phyloP scores from a whole-genome alignment of 1,140 invertebrate genomes.

The Orchesella cincta region DNA sequence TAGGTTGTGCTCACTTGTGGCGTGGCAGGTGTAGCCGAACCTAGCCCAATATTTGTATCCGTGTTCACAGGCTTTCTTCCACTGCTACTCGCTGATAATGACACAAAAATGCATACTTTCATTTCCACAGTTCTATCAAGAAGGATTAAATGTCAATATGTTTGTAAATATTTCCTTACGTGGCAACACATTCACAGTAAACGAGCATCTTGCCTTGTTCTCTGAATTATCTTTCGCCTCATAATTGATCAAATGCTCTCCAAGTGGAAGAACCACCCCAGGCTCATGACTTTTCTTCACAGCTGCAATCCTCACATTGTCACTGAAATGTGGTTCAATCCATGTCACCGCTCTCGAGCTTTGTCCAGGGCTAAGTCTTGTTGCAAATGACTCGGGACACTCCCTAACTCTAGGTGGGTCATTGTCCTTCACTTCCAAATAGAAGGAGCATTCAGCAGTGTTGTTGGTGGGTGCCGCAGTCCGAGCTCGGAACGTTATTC shows the following conservation, averaged over 20 bases:
- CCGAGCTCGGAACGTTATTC: constrained; percentile 60
- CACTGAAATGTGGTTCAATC: constrained; percentile 69
- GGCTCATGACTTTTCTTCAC: constrained; percentile 50
- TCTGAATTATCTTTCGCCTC: constrained; percentile 46
- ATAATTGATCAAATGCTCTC: constrained; percentile 50
- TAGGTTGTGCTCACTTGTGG: constrained; percentile 13
- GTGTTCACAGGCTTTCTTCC: constrained; percentile 41
- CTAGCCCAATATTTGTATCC: constrained; percentile 22
- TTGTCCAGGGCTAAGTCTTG: constrained; percentile 61
- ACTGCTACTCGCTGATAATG: neutral
- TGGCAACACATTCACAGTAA: constrained; percentile 46
- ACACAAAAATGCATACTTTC: no score
- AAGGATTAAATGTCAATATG: neutral
- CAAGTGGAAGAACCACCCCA: constrained; percentile 40
- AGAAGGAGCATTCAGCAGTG: constrained; percentile 64
- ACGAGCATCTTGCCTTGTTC: constrained; percentile 48
- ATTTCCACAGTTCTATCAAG: no score
- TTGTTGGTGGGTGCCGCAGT: constrained; percentile 61
- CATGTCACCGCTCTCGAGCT: constrained; percentile 63
- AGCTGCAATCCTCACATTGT: constrained; percentile 59
- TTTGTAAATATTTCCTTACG: constrained; percentile 35
- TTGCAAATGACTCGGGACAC: constrained; percentile 68
- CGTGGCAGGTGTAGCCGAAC: neutral
- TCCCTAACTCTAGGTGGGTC: constrained; percentile 62
- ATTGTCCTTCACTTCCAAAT: constrained; percentile 64